phyloP scores from a whole-genome alignment of 1,140 invertebrate genomes.

The Cyphomyrmex costatus region DNA sequence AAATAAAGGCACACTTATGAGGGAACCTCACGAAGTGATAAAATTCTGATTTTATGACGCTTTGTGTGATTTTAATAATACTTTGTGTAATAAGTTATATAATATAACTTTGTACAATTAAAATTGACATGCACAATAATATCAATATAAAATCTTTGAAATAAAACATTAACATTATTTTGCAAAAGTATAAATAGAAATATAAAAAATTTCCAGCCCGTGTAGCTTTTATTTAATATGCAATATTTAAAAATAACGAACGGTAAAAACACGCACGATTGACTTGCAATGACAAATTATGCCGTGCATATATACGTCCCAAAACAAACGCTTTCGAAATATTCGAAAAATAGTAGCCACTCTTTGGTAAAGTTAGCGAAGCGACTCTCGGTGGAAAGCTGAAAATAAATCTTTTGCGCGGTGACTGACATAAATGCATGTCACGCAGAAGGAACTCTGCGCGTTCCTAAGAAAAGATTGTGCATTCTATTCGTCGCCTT shows the following conservation, averaged over 20 bases:
- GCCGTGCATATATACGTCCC: neutral
- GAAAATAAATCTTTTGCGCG: slow-evolving; percentile 55
- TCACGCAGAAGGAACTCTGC: slow-evolving; percentile 54
- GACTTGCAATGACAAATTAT: slow-evolving; percentile 31
- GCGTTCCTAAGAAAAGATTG: slow-evolving; percentile 55
- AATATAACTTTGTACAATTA: neutral
- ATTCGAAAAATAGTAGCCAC: slow-evolving; percentile 33
- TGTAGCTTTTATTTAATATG: neutral
- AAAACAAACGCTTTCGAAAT: neutral
- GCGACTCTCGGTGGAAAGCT: slow-evolving; percentile 19
- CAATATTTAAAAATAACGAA: slow-evolving; percentile 7
- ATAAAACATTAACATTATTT: neutral
- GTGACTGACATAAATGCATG: slow-evolving; percentile 61
- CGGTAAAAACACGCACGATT: neutral
- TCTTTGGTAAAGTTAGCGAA: slow-evolving; percentile 31
- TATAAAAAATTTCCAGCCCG: neutral
- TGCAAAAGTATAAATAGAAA: neutral
- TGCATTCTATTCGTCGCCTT: slow-evolving; percentile 46
- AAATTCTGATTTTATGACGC: too few species aligned
- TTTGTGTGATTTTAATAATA: too few species aligned
- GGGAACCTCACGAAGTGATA: too few species aligned
- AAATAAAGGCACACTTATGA: too few species aligned
- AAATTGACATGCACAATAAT: neutral
- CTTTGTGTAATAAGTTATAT: too few species aligned
- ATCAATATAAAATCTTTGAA: slow-evolving; percentile 25